Evolutionary conservation across 2,797 vertebrate species (phyloP), one percentile per base, ranked within the genome.

Genomic region (Trachops cirrhosus): DNA sequence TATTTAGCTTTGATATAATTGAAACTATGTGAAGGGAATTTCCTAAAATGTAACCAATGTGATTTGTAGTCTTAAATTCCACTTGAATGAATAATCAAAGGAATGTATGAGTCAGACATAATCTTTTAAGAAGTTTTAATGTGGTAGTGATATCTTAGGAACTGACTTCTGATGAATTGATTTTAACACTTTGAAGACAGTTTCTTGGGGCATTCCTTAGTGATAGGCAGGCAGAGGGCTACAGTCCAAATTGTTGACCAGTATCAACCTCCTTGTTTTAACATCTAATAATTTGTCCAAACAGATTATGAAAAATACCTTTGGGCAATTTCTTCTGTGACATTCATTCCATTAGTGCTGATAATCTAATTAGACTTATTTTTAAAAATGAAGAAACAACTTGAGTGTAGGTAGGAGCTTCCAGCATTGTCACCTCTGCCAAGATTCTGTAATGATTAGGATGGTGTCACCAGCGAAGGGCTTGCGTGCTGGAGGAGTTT

Each of bases 51-150:
- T 95, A 95, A 92, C 82, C 93, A 95, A 95, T 95, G 84, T 89
- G 84, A 93, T 95, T 95, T 93, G 29, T 94, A 86, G 71, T 74
- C 82, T 98, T 96, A 91, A 93, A 96, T 96, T 97, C 95, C 86
- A 97, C 74, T 96, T 95, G 96, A 96, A 83, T 94, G 92, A 94
- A 93, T 95, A 95, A 96, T 91, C 88, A 96, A 96, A 91, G 89
- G 32, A 93, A 46, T 94, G 32, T 96, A 48, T 95, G 75, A 96
- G 68, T 93, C 75, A 94, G 77, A 50, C 75, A 87, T 97, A 95
- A 97, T 98, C 82, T 96, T 93, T 96, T 97, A 96, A 93, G 88
- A 92, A 94, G 77, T 54, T 75, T 92, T 95, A 96, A 95, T 93
- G 48, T 79, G 78, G 52, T 89, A 86, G 44, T 54, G 75, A 75